phyloP scores from a whole-genome alignment of 92 coral and sea anemone genomes.

The Epizoanthus ramosus region DNA sequence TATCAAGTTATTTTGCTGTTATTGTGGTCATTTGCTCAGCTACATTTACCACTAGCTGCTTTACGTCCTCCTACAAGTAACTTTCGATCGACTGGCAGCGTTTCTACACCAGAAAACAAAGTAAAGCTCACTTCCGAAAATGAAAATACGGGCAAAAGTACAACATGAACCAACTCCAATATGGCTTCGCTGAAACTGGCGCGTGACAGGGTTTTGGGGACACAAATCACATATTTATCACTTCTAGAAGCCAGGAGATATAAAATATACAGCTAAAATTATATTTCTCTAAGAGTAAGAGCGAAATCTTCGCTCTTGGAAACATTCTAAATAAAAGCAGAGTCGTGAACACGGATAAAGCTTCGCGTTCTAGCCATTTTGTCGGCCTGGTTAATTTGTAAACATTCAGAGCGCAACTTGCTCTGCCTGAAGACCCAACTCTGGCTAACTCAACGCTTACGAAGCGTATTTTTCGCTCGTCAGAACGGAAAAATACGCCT shows the following conservation, averaged over 20 bases:
- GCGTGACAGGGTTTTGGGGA: conserved; percentile 85
- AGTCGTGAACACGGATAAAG: conserved; percentile 74
- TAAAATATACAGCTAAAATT: conserved; percentile 18
- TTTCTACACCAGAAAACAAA: conserved; percentile 46
- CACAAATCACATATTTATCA: conserved; percentile 67
- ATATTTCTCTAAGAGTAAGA: conserved; percentile 25
- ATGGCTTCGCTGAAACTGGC: conserved; percentile 75
- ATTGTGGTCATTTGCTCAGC: background rate
- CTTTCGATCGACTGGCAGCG: conserved; percentile 38
- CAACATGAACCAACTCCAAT: conserved; percentile 59
- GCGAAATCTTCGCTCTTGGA: conserved; percentile 44
- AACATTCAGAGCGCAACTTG: conserved; percentile 67
- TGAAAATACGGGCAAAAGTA: conserved; percentile 59
- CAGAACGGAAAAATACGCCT: conserved; percentile 68
- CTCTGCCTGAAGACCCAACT: conserved; percentile 61
- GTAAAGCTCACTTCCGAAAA: conserved; percentile 55
- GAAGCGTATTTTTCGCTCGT: conserved; percentile 65
- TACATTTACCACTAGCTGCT: background rate
- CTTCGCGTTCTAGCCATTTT: conserved; percentile 81
- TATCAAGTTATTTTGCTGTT: conserved; percentile 10
- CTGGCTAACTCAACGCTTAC: conserved; percentile 42
- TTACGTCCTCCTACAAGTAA: background rate
- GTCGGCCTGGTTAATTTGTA: conserved; percentile 90
- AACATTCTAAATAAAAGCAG: conserved; percentile 64
- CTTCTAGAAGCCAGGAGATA: conserved; percentile 75